Evolutionary conservation across 2,113 vertebrate genomes (phyloP), one percentile per base, ranked within the genome.

Genomic region (Tenrec ecaudatus): DNA sequence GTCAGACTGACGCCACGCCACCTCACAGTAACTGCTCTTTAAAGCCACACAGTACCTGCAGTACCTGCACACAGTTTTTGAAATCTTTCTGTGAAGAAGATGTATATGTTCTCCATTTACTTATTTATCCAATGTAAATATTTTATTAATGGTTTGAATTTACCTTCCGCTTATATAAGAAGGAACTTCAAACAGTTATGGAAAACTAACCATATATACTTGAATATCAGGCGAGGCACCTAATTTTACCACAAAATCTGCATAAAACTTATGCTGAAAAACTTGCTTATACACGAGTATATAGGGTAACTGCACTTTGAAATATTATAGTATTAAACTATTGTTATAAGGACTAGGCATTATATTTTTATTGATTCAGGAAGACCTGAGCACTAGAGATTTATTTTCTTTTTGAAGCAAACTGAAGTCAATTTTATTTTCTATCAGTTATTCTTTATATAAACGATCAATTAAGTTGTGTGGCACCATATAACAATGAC

Each of bases 51-150:
- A n/a, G n/a, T n/a, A n/a, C n/a, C n/a, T n/a, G n/a, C n/a, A n/a
- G n/a, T 58, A 89, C 58, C 29, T 47, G 47, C 31, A 58, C 15
- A 40, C 6, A 83, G 9, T 0, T 53, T 78, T 82, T 90, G 20
- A 16, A 94, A 90, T 82, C 90, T 12, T 82, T 53, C 66, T 79
- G 10, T 76, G 40, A 84, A 11, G 2, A 75, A 40, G 12, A 53
- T 75, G 89, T 36, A 0, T 11, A n/a, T 82, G 47, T 96, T 68
- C 36, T 57, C 15, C 10, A 75, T 75, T 77, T 75, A 38, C 78
- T 76, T 76, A 82, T 31, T 86, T 66, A 88, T 78, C 69, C 31
- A 83, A 16, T 80, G 7, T 93, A 62, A 62, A 80, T 69, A 60
- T 31, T 68, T 89, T 75, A 6, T 69, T 76, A 33, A 53, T 38